Base-by-base conservation (phyloP, 2,888 invertebrate genomes). In the Nasonovia ribisnigri region DNA sequence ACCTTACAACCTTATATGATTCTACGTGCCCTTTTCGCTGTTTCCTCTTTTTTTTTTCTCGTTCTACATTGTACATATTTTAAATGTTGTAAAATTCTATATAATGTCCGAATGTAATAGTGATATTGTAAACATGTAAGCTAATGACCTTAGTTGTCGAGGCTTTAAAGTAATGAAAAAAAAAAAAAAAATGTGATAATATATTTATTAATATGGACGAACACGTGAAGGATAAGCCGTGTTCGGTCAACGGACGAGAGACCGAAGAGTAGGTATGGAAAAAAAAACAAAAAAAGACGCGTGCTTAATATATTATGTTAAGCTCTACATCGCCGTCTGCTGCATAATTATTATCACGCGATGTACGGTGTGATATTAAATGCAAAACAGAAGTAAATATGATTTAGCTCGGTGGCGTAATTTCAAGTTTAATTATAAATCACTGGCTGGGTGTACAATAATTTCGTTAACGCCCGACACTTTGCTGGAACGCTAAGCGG, bases 381-480 rank as follows among this genome's bases (percentile, higher is more conserved):
- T 60, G 92, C 88, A n/a, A 51, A 92, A 88, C 88, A 92, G 51
- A 88, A 92, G 77, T 92, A 88, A 88, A 92, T 77, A 88, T 77
- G 86, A 88, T 88, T 88, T 77, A 92, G 43, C 92, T 84, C 26
- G 67, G 26, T 48, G 88, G 77, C 67, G 67, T 60, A 84, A 57
- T 91, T 86, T 43, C 60, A 91, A 91, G 91, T 91, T 91, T 86
- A 91, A 91, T 91, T 92, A 60, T 92, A 92, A 92, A 92, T 92
- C 92, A 92, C 46, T 54, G 84, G 86, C 60, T 10, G 48, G 84
- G 36, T 77, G 36, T 20, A 46, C 87, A 60, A 92, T 92, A 92
- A 92, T 92, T 92, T 87, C 48, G 87, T 87, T 86, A 87, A 87
- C 86, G 42, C 86, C 60, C 86, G 92, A 87, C 92, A n/a, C 84